phyloP scores from a whole-genome alignment of 2,113 vertebrate genomes.

The Pterocles burchelli region DNA sequence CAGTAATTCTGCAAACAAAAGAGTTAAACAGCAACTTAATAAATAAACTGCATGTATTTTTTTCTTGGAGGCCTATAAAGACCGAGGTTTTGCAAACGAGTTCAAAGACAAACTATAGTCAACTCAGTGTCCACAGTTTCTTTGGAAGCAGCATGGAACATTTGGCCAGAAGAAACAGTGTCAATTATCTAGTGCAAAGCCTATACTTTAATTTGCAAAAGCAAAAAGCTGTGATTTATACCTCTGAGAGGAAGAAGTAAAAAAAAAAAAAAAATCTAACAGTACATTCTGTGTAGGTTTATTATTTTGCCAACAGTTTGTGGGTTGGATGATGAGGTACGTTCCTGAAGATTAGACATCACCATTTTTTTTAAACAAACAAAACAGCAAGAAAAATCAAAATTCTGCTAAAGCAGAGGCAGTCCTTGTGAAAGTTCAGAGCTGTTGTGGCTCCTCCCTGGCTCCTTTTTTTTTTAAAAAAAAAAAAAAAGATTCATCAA shows the following conservation, averaged over 20 bases:
- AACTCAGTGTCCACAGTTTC: conserved; percentile 59
- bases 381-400: conserved; percentile 71
- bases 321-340: conserved; percentile 70
- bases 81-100: background rate
- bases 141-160: conserved; percentile 37
- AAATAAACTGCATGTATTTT: background rate
- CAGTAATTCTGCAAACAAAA: background rate
- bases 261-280: conserved; percentile 27
- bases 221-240: conserved; percentile 77
- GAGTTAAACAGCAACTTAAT: background rate
- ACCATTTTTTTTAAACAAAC: conserved; percentile 65
- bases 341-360: conserved; percentile 77
- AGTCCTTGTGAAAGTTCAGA: conserved; percentile 48
- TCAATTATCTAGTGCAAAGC: conserved; percentile 47
- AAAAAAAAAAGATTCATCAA: conserved; percentile 1
- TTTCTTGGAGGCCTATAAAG: background rate
- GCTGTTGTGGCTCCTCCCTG: background rate
- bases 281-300: conserved; percentile 73
- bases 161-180: conserved; percentile 22
- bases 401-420: conserved; percentile 58
- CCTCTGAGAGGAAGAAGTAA: conserved; percentile 56
- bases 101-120: conserved; percentile 36
- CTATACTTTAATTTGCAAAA: conserved; percentile 68
- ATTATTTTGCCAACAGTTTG: conserved; percentile 71
- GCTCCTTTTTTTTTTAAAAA: background rate